phyloP scores from a whole-genome alignment of 1,140 invertebrate genomes.

The Cydia fagiglandana region DNA sequence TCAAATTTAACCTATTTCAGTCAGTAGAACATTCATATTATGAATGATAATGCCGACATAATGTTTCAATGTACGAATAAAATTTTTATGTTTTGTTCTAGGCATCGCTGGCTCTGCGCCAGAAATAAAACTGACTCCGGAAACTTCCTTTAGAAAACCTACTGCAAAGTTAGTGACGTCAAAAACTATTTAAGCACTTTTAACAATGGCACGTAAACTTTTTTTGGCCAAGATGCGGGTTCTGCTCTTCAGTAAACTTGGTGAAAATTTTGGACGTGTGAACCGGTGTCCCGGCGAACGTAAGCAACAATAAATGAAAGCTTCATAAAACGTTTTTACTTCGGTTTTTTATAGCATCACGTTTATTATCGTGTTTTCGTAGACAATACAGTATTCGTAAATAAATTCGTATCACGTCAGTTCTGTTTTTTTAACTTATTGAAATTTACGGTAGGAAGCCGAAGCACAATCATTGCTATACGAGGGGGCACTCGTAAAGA shows the following conservation, averaged over 20 bases:
- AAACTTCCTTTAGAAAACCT: slow-evolving; percentile 40
- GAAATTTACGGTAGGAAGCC: slow-evolving; percentile 51
- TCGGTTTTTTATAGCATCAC: slow-evolving; percentile 8
- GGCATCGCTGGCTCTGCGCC: slow-evolving; percentile 39
- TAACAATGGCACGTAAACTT: slow-evolving; percentile 19
- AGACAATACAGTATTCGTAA: slow-evolving; percentile 27
- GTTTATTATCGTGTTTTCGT: slow-evolving; percentile 17
- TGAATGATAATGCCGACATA: neutral
- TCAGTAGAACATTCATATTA: neutral
- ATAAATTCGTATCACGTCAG: slow-evolving; percentile 48
- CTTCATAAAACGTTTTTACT: slow-evolving; percentile 23
- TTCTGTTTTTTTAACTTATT: slow-evolving; percentile 51
- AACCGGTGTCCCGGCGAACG: neutral
- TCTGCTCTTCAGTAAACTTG: neutral
- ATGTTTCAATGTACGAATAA: slow-evolving; percentile 32
- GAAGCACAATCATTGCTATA: slow-evolving; percentile 63
- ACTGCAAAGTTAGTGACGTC: slow-evolving; percentile 36
- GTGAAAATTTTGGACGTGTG: neutral
- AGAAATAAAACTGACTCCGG: slow-evolving; percentile 37
- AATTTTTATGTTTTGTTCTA: slow-evolving; percentile 43
- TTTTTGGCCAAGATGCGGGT: slow-evolving; percentile 9
- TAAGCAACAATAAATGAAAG: slow-evolving; percentile 15
- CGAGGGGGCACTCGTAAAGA: slow-evolving; percentile 60
- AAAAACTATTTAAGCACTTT: slow-evolving; percentile 34
- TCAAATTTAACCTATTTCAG: neutral